Percentiles rank a stretch among this genome's conserved stretches.
phyloP scores from a whole-genome alignment of 2,797 vertebrate species.

The Labeo calbasu region DNA sequence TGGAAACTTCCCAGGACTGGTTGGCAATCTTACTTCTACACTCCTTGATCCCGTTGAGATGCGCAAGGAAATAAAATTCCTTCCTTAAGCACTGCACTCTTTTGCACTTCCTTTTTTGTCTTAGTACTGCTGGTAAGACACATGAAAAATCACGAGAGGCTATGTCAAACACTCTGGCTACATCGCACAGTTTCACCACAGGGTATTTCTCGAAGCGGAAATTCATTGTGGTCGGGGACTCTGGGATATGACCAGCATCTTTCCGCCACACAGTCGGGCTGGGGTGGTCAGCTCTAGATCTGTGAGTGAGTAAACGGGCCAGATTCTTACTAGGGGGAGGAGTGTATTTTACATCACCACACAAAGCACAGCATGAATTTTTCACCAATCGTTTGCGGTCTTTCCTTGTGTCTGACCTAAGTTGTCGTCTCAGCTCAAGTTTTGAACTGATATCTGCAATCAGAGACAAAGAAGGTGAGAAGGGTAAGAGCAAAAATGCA shows the following conservation, averaged over 20 bases:
- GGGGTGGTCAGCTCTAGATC: background rate
- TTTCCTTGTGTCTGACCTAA: slow-evolving; percentile 43
- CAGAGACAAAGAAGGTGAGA: slow-evolving; percentile 59
- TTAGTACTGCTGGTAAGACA: slow-evolving; percentile 63
- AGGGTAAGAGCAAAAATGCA: slow-evolving; percentile 26
- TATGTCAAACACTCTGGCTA: slow-evolving; percentile 63
- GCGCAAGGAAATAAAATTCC: slow-evolving; percentile 61
- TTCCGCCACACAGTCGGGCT: slow-evolving; percentile 15
- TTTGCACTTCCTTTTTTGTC: slow-evolving; percentile 54
- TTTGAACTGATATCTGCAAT: slow-evolving; percentile 68
- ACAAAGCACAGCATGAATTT: slow-evolving; percentile 55
- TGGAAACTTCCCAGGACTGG: slow-evolving; percentile 36
- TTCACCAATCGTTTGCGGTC: slow-evolving; percentile 59
- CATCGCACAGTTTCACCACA: slow-evolving; percentile 71
- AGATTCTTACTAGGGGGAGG: slow-evolving; percentile 51
- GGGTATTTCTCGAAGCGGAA: slow-evolving; percentile 60
- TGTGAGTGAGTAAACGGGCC: slow-evolving; percentile 24
- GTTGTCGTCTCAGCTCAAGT: slow-evolving; percentile 40
- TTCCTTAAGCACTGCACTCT: slow-evolving; percentile 70
- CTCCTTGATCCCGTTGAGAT: slow-evolving; percentile 46
- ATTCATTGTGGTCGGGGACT: slow-evolving; percentile 17
- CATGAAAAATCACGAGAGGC: slow-evolving; percentile 62
- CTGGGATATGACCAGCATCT: slow-evolving; percentile 1
- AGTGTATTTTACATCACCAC: slow-evolving; percentile 62
- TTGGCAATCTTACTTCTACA: slow-evolving; percentile 35